Base-by-base conservation (phyloP, 2,797 vertebrate genomes). In the Gephyroberyx darwinii region DNA sequence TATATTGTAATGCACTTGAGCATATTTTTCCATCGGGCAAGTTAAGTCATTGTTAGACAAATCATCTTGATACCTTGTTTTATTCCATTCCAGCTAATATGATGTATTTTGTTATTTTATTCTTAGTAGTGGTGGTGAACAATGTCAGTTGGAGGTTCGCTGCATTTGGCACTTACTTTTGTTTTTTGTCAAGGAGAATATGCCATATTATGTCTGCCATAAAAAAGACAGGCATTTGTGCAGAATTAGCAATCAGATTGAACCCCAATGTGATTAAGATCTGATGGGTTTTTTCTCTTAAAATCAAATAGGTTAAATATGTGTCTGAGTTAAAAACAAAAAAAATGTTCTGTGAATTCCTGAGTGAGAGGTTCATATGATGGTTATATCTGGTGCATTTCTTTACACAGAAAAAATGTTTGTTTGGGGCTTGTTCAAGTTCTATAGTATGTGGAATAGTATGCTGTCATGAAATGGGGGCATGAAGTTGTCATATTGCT, bases 1-100 rank as follows among this genome's bases (percentile, higher is more conserved):
- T 22, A 26, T 26, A 26, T n/a, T n/a, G 53, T 57, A n/a, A 19
- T 57, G 31, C 53, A 31, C 53, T 30, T 55, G 22, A 13, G 52
- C 52, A 16, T 57, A n/a, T 57, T 39, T 57, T 39, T 37, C 16
- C 12, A 37, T n/a, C 1, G 16, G 45, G 8, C 3, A 5, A n/a
- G 45, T 48, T 5, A 48, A 39, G n/a, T 57, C n/a, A 12, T 14
- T 57, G 55, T 37, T 80, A 39, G 56, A 64, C 13, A 75, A 68
- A 39, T 19, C 2, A 22, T 20, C 9, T 26, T 52, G 51, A 53
- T 33, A 22, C 6, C 1, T 66, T 50, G 65, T 13, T 37, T 30
- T 41, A 14, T 63, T 77, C n/a, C n/a, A 48, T 48, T 48, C 22
- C 22, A 54, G 19, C 5, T 5, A 4, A 22, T 54, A 20, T 65